A percentile compares a stretch with the other conserved stretches of the same genome.
Evolutionary conservation across 2,888 invertebrate genomes (phyloP).

Genomic region (Pycnomerus fuliginosus): DNA sequence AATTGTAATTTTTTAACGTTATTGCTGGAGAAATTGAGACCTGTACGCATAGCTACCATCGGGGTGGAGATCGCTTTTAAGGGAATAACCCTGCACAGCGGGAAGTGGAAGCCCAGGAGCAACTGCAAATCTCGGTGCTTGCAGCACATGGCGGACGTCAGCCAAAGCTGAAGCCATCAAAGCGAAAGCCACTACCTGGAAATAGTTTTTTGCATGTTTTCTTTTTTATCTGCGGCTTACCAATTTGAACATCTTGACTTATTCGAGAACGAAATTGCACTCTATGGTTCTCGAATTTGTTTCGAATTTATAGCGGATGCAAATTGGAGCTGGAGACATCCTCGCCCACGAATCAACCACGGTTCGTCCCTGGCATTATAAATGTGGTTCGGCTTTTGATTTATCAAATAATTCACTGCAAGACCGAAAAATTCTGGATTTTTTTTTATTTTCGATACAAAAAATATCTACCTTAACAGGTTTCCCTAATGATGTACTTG

Average conservation of each 20-base stretch:
- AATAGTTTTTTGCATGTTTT: too few species aligned
- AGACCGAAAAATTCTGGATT: slow-evolving; percentile 3
- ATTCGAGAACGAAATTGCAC: slow-evolving; percentile 5
- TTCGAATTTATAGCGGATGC: slow-evolving; percentile 22
- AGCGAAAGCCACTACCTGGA: slow-evolving; percentile 10
- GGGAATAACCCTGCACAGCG: too few species aligned
- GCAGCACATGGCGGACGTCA: slow-evolving; percentile 41
- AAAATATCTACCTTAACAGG: too few species aligned
- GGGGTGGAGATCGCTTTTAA: background rate
- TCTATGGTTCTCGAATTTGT: slow-evolving; percentile 14
- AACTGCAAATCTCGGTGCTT: slow-evolving; percentile 63
- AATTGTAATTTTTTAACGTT: background rate
- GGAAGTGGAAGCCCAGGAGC: too few species aligned
- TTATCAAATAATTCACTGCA: slow-evolving; percentile 4
- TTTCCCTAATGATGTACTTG: too few species aligned
- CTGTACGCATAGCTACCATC: background rate
- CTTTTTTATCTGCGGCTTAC: slow-evolving; percentile 11
- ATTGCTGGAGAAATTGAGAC: background rate
- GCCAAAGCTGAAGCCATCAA: slow-evolving; percentile 12
- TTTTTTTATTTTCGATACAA: too few species aligned
- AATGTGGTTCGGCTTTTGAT: slow-evolving; percentile 7
- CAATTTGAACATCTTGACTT: slow-evolving; percentile 18
- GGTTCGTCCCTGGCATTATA: slow-evolving; percentile 20
- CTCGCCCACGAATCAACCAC: slow-evolving; percentile 3
- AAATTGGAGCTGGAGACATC: slow-evolving; percentile 17